Conservation (phyloP, 2,113 vertebrate species). For the Neodontobutis hainanensis region DNA sequence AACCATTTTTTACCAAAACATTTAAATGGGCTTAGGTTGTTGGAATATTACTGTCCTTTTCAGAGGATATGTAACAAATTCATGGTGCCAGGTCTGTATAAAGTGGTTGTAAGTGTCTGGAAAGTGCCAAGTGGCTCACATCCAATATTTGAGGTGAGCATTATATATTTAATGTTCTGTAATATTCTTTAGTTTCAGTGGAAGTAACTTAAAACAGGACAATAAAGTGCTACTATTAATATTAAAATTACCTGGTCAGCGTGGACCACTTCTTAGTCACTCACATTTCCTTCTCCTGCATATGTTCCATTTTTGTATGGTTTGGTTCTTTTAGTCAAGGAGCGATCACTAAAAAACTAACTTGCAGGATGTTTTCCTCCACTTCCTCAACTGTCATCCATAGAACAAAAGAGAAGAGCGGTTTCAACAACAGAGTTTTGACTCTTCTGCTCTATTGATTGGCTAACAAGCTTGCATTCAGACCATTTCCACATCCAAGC, state of each 20-base stretch:
- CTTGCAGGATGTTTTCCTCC: conserved; percentile 25
- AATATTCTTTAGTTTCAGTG: conserved; percentile 36
- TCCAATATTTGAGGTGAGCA: conserved; percentile 40
- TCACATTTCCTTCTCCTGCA: conserved; percentile 11
- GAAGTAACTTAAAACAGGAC: conserved; percentile 56
- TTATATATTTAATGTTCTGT: conserved; percentile 38
- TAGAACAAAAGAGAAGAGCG: conserved; percentile 65
- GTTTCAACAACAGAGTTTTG: conserved; percentile 74
- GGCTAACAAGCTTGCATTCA: conserved; percentile 76
- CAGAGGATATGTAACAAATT: conserved; percentile 47
- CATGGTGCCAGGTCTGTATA: conserved; percentile 52
- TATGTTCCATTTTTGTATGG: conserved; percentile 32
- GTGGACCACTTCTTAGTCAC: conserved; percentile 34
- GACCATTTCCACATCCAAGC: conserved; percentile 66
- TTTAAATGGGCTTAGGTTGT: conserved; percentile 6
- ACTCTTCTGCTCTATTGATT: conserved; percentile 78
- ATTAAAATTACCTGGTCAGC: conserved; percentile 35
- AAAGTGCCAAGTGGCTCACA: conserved; percentile 64
- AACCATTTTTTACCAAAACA: too few species aligned
- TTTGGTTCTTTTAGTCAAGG: conserved; percentile 43
- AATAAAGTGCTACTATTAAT: conserved; percentile 46
- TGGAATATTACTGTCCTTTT: conserved; percentile 22
- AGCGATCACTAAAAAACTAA: conserved; percentile 35
- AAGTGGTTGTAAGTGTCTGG: conserved; percentile 55
- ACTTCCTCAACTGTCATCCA: conserved; percentile 69